phyloP scores from a whole-genome alignment of 2,888 invertebrate species.

The Andrena bicolor region DNA sequence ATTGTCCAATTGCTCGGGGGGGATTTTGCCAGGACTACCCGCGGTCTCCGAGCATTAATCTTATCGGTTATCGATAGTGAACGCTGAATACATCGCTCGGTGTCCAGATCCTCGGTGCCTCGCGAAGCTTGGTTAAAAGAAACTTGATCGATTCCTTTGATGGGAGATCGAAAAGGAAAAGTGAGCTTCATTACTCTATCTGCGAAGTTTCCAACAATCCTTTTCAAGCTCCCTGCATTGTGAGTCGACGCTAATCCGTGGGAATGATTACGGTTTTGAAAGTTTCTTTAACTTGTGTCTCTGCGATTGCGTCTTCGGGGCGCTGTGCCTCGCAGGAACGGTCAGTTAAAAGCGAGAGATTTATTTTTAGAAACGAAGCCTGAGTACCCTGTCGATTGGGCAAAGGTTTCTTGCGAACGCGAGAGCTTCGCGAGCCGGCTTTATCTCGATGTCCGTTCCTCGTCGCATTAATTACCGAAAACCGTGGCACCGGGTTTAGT shows the following conservation, averaged over 20 bases:
- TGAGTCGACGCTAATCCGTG: too few relatives aligned
- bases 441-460: conserved; percentile 17
- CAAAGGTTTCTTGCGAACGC: conserved; percentile 8
- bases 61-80: neutral
- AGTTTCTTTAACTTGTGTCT: too few relatives aligned
- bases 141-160: too few relatives aligned
- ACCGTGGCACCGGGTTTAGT: conserved; percentile 12
- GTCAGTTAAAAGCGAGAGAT: too few relatives aligned
- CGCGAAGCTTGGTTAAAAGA: neutral
- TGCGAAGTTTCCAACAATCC: too few relatives aligned
- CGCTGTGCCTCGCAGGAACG: too few relatives aligned
- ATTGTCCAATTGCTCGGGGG: conserved; percentile 11
- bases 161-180: too few relatives aligned
- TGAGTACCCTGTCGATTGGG: neutral
- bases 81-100: neutral
- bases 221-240: too few relatives aligned
- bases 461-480: conserved; percentile 38
- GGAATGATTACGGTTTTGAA: too few relatives aligned
- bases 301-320: too few relatives aligned
- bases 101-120: neutral
- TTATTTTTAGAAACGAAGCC: neutral
- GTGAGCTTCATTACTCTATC: too few relatives aligned
- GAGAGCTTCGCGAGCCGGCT: neutral
- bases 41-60: neutral
- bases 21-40: neutral